Evolutionary conservation across 2,113 vertebrate genomes (phyloP), one percentile per base, ranked within the genome.

Genomic region (Blennius ocellaris): DNA sequence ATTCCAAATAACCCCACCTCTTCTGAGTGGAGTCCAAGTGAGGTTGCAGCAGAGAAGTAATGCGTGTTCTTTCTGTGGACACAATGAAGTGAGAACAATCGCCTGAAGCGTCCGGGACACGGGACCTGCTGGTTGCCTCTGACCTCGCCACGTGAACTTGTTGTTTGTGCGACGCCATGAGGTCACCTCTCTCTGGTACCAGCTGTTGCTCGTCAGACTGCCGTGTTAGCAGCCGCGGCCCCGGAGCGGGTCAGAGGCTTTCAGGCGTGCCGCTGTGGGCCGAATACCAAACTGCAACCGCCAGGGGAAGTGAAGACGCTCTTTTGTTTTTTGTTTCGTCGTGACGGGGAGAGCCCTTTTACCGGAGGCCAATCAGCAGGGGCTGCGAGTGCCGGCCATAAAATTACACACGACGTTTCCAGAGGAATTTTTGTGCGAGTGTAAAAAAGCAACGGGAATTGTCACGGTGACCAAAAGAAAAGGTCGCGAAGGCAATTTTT

Each of bases 241-340:
- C 38, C 8, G 1, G 60, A 47, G 2, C 39, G 66, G 73, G 85
- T 79, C 87, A 74, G 71, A 83, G 69, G 47, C 82, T 81, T 73
- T 65, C 74, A 72, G 68, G 68, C 14, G 6, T 39, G 53, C 48
- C 61, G 30, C 80, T 57, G 59, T 40, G 36, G 70, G 69, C 44
- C 40, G 3, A 68, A 78, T 87, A 67, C 45, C 57, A 53, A 81
- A 82, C 14, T 67, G 56, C 40, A 37, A 59, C 59, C 71, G 57
- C 11, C 21, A 30, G 21, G 58, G 50, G 58, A 55, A 47, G 47
- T 59, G 59, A 76, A 36, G 40, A 48, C 50, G 41, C 63, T 65
- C 72, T 62, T 6, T 11, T 15, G 1, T 12, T 10, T 58, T 69
- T 83, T 57, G 44, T 54, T 65, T 38, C 51, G 45, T 65, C 37